These are phyloP conservation scores for Pyrochroa serraticornis DNA, from an alignment of 2,888 invertebrate species.

Conservation along the genomic window DNA sequence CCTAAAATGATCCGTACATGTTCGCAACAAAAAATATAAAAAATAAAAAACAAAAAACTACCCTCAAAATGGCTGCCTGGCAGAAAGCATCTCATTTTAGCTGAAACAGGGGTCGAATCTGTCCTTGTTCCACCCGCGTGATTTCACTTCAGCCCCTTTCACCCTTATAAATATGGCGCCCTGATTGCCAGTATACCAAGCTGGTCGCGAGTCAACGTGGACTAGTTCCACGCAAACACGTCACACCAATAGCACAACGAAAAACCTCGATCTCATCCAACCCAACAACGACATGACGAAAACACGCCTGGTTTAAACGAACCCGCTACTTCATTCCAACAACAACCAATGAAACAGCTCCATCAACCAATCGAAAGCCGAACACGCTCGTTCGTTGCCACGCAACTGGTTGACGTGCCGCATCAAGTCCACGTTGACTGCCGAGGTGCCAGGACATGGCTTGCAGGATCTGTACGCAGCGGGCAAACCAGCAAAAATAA, in stretches of 20 bases:
- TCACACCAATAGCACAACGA: conserved; percentile 36
- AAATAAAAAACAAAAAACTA: conserved; percentile 64
- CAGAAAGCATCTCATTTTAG: conserved; percentile 62
- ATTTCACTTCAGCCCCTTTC: conserved; percentile 60
- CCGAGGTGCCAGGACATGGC: conserved; percentile 59
- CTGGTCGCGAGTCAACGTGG: conserved; percentile 57
- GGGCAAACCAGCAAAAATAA: conserved; percentile 60
- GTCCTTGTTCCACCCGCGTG: conserved; percentile 60
- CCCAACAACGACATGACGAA: conserved; percentile 13
- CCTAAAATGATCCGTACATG: conserved; percentile 59
- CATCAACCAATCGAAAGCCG: conserved; percentile 45
- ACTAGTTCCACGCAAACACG: conserved; percentile 38
- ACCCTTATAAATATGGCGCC: conserved; percentile 62
- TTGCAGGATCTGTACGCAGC: conserved; percentile 58
- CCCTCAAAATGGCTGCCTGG: conserved; percentile 76
- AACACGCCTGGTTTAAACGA: conserved; percentile 54
- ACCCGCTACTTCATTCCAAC: conserved; percentile 39
- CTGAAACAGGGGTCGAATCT: conserved; percentile 59
- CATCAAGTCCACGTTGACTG: conserved; percentile 57
- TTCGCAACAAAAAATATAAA: conserved; percentile 53
- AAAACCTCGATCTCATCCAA: conserved; percentile 32
- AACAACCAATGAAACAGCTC: conserved; percentile 37
- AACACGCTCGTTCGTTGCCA: conserved; percentile 49
- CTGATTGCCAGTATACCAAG: conserved; percentile 61
- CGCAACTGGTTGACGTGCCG: conserved; percentile 45